phyloP scores from a whole-genome alignment of 1,140 invertebrate species.

The Gyrodactylus salaris region DNA sequence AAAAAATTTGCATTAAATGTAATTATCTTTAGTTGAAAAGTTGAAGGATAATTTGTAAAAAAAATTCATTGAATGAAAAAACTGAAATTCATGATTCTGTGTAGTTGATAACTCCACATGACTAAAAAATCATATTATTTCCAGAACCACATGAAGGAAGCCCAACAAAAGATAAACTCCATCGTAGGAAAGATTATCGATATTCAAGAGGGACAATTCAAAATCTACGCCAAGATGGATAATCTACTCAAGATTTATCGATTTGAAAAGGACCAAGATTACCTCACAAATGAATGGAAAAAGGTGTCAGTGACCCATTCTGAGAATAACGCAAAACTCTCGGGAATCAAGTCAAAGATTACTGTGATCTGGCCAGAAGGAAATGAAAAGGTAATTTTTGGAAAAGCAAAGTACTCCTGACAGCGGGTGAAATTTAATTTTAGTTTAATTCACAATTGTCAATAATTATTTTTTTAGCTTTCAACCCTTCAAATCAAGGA shows the following conservation, averaged over 20 bases:
- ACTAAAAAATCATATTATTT: neutral
- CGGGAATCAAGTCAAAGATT: neutral
- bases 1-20: no score
- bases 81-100: no score
- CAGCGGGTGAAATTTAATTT: neutral
- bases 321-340: neutral
- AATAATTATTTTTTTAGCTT: no score
- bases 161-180: neutral
- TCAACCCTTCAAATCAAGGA: no score
- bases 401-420: neutral
- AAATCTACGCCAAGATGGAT: neutral
- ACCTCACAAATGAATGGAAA: neutral
- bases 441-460: neutral
- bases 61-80: no score
- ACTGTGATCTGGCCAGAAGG: neutral
- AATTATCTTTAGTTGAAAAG: no score
- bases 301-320: neutral
- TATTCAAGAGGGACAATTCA: neutral
- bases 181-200: neutral
- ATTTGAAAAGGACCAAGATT: neutral
- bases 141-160: neutral
- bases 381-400: neutral
- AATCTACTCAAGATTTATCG: neutral
- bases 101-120: neutral
- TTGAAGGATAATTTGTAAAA: no score